Evolutionary conservation across 2,113 vertebrate genomes (phyloP).

Genomic region (Ceyx melanurus): DNA sequence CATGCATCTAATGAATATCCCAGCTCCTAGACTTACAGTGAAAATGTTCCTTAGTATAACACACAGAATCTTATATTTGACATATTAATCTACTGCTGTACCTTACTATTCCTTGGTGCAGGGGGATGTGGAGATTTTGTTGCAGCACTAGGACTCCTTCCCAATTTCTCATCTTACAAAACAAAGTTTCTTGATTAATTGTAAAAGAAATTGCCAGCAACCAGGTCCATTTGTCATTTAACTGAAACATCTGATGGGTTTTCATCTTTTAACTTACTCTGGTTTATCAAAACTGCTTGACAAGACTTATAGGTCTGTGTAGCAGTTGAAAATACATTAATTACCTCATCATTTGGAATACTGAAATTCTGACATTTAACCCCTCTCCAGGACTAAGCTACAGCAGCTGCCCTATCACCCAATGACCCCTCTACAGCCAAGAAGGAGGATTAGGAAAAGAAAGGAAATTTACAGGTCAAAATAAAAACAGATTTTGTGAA

Average conservation of each 20-base stretch:
- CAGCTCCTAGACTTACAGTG: not conserved
- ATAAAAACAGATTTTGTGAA: not conserved
- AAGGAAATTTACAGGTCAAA: not conserved
- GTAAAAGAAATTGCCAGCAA: not conserved
- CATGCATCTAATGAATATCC: not conserved
- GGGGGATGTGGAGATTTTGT: not conserved
- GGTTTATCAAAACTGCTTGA: not conserved
- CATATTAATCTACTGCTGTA: not conserved
- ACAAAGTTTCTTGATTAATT: not conserved
- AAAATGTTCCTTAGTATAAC: not conserved
- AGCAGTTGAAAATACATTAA: not conserved
- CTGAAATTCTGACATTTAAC: not conserved
- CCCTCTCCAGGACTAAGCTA: not conserved
- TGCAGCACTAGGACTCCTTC: not conserved
- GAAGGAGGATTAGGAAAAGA: not conserved
- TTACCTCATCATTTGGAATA: not conserved
- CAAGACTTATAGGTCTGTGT: not conserved
- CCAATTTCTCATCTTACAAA: accelerated
- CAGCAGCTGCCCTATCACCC: not conserved
- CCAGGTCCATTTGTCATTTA: not conserved
- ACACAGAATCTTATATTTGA: not conserved
- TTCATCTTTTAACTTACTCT: not conserved
- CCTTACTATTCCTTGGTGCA: not conserved
- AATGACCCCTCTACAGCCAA: not conserved
- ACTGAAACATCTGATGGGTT: not conserved